Evolutionary conservation across 2,113 vertebrate genomes (phyloP).

Genomic region (Oreochromis tanganicae): DNA sequence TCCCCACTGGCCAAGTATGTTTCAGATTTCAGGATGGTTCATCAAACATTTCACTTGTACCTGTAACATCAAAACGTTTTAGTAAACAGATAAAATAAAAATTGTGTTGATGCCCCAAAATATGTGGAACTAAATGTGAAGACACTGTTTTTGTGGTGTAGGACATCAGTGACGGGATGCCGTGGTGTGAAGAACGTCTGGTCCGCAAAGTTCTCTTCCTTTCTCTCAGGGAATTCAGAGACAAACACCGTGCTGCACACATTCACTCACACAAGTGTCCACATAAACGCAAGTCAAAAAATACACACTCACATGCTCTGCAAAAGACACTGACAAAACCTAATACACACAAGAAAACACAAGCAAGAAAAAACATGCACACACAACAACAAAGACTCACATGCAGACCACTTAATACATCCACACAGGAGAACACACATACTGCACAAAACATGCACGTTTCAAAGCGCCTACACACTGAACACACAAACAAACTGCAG

Average conservation of each 20-base stretch:
- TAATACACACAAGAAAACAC: neutral
- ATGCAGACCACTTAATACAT: neutral
- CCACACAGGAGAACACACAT: neutral
- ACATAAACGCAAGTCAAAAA: neutral
- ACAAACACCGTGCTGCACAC: constrained; percentile 29
- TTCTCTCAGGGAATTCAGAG: constrained; percentile 57
- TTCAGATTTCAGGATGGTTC: neutral
- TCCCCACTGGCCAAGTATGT: accelerated
- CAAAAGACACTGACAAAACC: neutral
- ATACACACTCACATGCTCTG: neutral
- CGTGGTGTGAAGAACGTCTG: constrained; percentile 56
- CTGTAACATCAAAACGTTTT: neutral
- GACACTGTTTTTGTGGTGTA: neutral
- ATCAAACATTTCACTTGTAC: neutral
- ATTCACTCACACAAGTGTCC: neutral
- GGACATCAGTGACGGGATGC: constrained; percentile 58
- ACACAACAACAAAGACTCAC: neutral
- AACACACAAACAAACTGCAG: constrained; percentile 4
- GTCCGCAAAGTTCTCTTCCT: constrained; percentile 62
- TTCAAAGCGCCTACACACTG: neutral
- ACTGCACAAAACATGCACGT: neutral
- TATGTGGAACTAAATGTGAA: too few species aligned
- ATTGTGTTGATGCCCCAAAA: neutral
- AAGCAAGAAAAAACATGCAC: neutral
- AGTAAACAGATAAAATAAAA: neutral